These are phyloP conservation scores for Lapara coniferarum DNA, from an alignment of 2,888 invertebrate genomes.

Conservation along the genomic window DNA sequence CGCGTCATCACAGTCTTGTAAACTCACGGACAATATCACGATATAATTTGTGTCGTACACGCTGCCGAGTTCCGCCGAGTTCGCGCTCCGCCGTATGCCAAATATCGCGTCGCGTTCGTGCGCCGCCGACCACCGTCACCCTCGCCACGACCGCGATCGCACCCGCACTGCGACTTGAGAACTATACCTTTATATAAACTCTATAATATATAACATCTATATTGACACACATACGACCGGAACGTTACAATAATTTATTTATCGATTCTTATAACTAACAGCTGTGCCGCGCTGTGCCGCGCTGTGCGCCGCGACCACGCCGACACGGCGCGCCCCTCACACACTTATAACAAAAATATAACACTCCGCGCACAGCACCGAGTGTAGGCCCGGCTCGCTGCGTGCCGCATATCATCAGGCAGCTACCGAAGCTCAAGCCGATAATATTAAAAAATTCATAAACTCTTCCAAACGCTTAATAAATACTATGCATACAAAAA, in stretches of 20 bases:
- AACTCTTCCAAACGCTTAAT: slow-evolving; percentile 47
- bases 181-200: slow-evolving; percentile 27
- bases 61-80: slow-evolving; percentile 29
- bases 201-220: slow-evolving; percentile 48
- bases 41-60: slow-evolving; percentile 29
- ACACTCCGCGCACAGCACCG: not conserved
- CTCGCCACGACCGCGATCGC: no score
- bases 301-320: not conserved
- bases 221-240: slow-evolving; percentile 34
- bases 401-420: not conserved
- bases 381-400: slow-evolving; percentile 5
- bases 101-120: not conserved
- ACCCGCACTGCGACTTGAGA: not conserved
- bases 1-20: slow-evolving; percentile 48
- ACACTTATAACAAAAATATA: slow-evolving; percentile 16
- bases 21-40: slow-evolving; percentile 31
- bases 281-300: no score
- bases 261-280: slow-evolving; percentile 2
- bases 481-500: slow-evolving; percentile 45
- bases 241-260: not conserved
- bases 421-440: slow-evolving; percentile 47
- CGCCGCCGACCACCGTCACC: no score
- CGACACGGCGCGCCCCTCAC: not conserved
- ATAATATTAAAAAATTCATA: slow-evolving; percentile 42
- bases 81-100: slow-evolving; percentile 8